Evolutionary conservation across 2,113 vertebrate species (phyloP).

Genomic region (Nibea coibor): DNA sequence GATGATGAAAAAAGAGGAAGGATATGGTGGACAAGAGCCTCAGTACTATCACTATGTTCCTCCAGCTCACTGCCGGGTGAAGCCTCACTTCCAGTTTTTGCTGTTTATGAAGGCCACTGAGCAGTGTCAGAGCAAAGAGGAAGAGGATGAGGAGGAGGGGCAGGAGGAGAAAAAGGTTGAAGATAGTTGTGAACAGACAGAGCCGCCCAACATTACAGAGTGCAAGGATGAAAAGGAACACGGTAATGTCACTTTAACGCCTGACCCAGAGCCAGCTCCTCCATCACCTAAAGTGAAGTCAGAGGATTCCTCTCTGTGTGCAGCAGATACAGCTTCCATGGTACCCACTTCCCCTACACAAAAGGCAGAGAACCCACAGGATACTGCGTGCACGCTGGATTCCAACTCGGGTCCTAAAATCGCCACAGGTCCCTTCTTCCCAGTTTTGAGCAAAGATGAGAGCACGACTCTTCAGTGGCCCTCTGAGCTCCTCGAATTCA

Average conservation of each 20-base stretch:
- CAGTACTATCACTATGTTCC: conserved; percentile 98
- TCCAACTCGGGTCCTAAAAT: conserved; percentile 87
- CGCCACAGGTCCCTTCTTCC: conserved; percentile 92
- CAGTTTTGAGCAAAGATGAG: conserved; percentile 96
- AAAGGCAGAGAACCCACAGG: conserved; percentile 54
- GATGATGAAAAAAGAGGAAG: conserved; percentile 96
- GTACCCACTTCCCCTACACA: conserved; percentile 59
- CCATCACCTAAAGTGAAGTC: conserved; percentile 59
- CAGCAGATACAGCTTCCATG: conserved; percentile 29
- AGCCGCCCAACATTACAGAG: conserved; percentile 35
- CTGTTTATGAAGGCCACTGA: conserved; percentile 98
- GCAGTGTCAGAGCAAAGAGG: conserved; percentile 83
- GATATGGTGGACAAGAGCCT: conserved; percentile 87
- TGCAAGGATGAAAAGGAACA: conserved; percentile 70
- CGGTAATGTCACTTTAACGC: conserved; percentile 25
- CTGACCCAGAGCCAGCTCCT: conserved; percentile 52
- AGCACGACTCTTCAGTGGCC: conserved; percentile 98
- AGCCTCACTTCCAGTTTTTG: conserved; percentile 97
- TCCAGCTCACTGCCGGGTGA: conserved; percentile 96
- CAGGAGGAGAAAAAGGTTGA: conserved; percentile 66
- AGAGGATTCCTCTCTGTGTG: conserved; percentile 42
- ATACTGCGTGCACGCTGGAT: conserved; percentile 61
- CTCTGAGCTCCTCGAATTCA: conserved; percentile 96
- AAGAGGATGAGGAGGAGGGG: conserved; percentile 74
- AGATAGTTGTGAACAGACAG: conserved; percentile 49